Conservation (phyloP, 2,113 vertebrate genomes). For the Lathamus discolor region DNA sequence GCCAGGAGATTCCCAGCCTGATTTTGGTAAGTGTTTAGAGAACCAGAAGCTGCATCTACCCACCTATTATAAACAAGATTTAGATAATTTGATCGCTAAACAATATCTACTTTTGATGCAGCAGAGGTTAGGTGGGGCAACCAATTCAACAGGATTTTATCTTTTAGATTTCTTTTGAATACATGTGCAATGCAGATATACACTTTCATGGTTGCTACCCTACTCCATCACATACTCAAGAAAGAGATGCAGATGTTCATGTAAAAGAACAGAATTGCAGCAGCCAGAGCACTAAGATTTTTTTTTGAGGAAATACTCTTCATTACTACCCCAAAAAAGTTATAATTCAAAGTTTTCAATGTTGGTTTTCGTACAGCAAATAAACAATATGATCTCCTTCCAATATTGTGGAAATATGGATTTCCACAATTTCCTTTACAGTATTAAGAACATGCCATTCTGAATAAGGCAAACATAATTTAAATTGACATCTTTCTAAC, state of each 20-base stretch:
- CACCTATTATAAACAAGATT: not conserved
- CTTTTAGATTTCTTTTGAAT: not conserved
- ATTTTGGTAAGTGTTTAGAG: not conserved
- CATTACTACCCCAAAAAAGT: rapidly evolving
- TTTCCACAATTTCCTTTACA: not conserved
- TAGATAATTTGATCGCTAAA: not conserved
- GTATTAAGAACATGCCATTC: not conserved
- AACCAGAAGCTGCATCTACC: not conserved
- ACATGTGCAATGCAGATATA: not conserved
- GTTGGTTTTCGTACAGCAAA: not conserved
- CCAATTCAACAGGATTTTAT: not conserved
- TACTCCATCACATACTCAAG: not conserved
- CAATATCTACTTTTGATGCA: not conserved
- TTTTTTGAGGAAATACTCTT: not conserved
- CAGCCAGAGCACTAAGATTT: not conserved
- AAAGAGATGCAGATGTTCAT: not conserved
- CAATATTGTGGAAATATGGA: not conserved
- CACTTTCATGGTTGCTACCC: not conserved
- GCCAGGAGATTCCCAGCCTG: not conserved
- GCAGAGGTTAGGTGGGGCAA: not conserved
- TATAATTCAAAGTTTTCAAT: not conserved
- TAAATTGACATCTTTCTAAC: not conserved
- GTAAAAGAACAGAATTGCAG: not conserved
- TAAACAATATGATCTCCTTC: not conserved
- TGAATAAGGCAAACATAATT: not conserved